phyloP scores from a whole-genome alignment of 2,113 vertebrate species.

The Saguinus imperator region DNA sequence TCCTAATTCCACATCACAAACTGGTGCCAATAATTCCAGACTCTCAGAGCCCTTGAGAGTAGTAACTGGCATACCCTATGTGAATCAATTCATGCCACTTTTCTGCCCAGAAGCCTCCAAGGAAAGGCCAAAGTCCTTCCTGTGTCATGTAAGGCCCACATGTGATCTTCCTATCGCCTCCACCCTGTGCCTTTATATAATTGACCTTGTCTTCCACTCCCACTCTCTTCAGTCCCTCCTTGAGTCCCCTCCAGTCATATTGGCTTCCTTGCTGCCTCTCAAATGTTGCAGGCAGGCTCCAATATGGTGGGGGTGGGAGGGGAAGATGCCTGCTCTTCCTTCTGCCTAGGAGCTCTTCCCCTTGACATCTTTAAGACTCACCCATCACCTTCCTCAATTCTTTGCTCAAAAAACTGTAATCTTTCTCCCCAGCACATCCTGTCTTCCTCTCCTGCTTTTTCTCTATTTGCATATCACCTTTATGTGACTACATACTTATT shows the following conservation, averaged over 20 bases:
- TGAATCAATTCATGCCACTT: neutral
- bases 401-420: neutral
- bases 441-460: neutral
- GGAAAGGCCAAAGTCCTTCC: neutral
- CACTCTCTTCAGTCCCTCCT: neutral
- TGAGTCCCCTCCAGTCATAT: neutral
- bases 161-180: neutral
- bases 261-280: neutral
- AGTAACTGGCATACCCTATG: neutral
- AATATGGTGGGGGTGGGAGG: too few species aligned
- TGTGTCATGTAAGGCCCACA: too few species aligned
- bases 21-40: neutral
- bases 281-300: neutral
- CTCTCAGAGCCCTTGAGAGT: neutral
- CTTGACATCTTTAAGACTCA: neutral
- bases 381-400: neutral
- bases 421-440: neutral
- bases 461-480: neutral
- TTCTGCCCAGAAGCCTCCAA: neutral
- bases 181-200: neutral
- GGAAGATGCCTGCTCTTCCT: neutral
- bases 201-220: neutral
- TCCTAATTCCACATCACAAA: neutral
- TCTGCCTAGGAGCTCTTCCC: neutral
- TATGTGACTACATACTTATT: neutral